Evolutionary conservation across 2,888 invertebrate genomes (phyloP), one percentile per base, ranked within the genome.

Genomic region (Drosophila ezoana): DNA sequence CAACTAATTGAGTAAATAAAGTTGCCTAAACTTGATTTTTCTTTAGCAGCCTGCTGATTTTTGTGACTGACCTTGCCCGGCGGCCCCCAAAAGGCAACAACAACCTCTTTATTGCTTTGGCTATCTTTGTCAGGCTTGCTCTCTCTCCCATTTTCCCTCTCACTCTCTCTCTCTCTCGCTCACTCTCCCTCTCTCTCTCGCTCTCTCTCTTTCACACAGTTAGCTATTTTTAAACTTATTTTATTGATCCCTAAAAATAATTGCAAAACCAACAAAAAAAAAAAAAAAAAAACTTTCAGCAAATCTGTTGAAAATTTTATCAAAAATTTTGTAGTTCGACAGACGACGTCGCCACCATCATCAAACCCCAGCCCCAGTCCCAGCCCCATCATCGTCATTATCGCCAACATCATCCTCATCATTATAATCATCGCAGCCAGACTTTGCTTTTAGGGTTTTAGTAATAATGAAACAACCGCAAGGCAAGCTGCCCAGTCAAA

Each of bases 161-260:
- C n/a, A n/a, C n/a, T n/a, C 45, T 37, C 35, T 33, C 13, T 20
- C 53, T 28, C 35, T 33, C 35, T 16, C 23, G 0, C 20, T 3
- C 18, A 13, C 33, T 8, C 32, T 11, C 37, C 3, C 13, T 41
- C 35, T n/a, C 40, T n/a, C 51, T 20, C 54, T 18, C 4, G 14
- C 56, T 13, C 18, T 9, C 23, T 43, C 23, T 16, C 20, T 9
- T 33, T 18, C 32, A 33, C 33, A 28, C 44, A 48, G 65, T 64
- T 65, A 62, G 82, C 85, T 85, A 85, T 85, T 82, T 85, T 82
- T 87, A 80, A 85, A 85, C 81, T 83, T 85, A 73, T 83, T 85
- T 87, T 87, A 87, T 85, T 85, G 85, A 85, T 85, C 86, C 85
- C 79, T 64, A 74, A 73, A 86, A 86, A 86, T 79, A 81, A 83